Conservation (phyloP, 2,888 invertebrate genomes). For the Lepeophtheirus nordmannii region DNA sequence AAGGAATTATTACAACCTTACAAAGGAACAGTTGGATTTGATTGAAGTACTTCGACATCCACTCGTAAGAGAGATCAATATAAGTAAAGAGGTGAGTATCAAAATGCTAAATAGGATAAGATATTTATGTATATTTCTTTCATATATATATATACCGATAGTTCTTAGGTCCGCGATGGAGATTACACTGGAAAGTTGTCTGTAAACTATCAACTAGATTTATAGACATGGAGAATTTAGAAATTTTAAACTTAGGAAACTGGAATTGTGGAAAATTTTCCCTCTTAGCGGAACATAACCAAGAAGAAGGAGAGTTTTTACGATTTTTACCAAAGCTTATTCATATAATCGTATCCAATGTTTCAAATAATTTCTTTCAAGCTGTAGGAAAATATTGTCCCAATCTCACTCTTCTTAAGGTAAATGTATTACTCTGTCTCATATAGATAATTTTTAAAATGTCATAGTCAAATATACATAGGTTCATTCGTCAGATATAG, state of each 20-base stretch:
- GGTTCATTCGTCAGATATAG: slow-evolving; percentile 13
- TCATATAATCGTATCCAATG: not conserved
- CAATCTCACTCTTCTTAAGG: slow-evolving; percentile 4
- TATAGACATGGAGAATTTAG: slow-evolving; percentile 5
- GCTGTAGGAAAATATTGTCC: slow-evolving; percentile 15
- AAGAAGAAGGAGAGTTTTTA: slow-evolving; percentile 11
- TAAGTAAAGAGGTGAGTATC: not conserved
- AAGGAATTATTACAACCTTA: not conserved
- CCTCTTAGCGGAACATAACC: slow-evolving; percentile 13
- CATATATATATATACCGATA: not conserved
- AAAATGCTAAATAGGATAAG: not conserved
- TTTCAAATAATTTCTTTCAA: slow-evolving; percentile 15
- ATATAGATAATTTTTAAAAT: not conserved
- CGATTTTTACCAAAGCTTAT: slow-evolving; percentile 11
- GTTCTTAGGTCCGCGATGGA: not conserved
- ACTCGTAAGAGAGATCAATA: not conserved
- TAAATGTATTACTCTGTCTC: not conserved
- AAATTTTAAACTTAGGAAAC: slow-evolving; percentile 6
- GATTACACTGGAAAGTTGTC: not conserved
- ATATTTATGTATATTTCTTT: not conserved
- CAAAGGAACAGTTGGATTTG: not conserved
- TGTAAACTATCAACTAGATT: not conserved
- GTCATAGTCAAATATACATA: not conserved
- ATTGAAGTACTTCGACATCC: not conserved
- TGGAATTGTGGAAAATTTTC: slow-evolving; percentile 13